These are phyloP conservation scores for Limenitis camilla DNA, from an alignment of 2,888 invertebrate genomes.

Conservation along the genomic window DNA sequence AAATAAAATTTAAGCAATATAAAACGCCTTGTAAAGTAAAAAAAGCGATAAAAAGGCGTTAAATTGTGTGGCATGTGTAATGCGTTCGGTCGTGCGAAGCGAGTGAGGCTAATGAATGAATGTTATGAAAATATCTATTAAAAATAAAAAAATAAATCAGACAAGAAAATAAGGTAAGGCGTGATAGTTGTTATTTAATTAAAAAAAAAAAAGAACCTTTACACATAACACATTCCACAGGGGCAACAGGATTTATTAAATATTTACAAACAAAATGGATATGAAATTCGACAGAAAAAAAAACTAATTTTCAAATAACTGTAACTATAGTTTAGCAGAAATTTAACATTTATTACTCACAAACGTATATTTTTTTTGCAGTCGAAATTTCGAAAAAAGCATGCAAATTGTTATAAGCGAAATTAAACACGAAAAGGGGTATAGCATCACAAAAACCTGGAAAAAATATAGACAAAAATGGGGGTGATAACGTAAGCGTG, in stretches of 20 bases:
- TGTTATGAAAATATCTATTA: conserved; percentile 33
- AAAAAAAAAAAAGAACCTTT: conserved; percentile 34
- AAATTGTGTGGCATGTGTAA: conserved; percentile 58
- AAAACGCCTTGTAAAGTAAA: conserved; percentile 15
- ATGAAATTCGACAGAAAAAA: conserved; percentile 15
- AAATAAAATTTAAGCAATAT: conserved; percentile 27
- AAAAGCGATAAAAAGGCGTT: conserved; percentile 34
- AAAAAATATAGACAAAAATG: conserved; percentile 10
- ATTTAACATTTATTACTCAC: too few species aligned
- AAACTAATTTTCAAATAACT: too few species aligned
- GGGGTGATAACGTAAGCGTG: conserved; percentile 13
- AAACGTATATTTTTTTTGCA: conserved; percentile 1
- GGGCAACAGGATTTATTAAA: conserved; percentile 5
- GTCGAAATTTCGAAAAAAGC: conserved; percentile 7
- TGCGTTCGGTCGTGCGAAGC: conserved; percentile 52
- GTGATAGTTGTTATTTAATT: not conserved
- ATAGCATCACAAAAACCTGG: conserved; percentile 12
- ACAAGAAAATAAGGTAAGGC: not conserved
- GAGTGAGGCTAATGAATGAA: conserved; percentile 42
- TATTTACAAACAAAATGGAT: conserved; percentile 17
- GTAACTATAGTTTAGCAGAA: too few species aligned
- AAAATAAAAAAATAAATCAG: not conserved
- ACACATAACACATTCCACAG: conserved; percentile 65
- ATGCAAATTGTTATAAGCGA: conserved; percentile 21
- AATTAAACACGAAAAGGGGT: conserved; percentile 7